Percentiles rank a stretch among this genome's conserved stretches.
These are phyloP conservation scores for Tenodera sinensis DNA, from an alignment of 2,888 invertebrate species.

Conservation along the genomic window DNA sequence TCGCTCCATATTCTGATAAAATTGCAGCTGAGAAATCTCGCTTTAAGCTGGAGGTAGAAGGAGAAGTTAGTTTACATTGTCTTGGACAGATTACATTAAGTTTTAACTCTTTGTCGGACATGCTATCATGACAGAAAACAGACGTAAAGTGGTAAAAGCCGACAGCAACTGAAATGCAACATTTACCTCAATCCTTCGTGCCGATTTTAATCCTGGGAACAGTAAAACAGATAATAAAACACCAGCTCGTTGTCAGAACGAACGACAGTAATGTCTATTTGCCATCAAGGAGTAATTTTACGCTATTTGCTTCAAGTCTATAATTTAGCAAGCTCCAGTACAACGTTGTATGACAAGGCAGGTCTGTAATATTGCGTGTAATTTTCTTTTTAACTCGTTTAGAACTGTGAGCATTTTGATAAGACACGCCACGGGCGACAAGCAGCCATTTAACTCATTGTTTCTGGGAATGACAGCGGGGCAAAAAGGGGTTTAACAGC, in stretches of 20 bases:
- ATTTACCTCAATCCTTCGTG: not conserved
- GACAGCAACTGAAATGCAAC: no score
- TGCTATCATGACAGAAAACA: not conserved
- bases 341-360: not conserved
- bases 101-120: not conserved
- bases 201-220: not conserved
- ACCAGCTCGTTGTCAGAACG: not conserved
- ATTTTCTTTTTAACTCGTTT: not conserved
- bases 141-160: not conserved
- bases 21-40: no score
- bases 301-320: not conserved
- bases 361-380: not conserved
- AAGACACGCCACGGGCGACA: not conserved
- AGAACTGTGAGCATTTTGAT: not conserved
- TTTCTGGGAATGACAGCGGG: no score
- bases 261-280: not conserved
- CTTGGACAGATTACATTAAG: not conserved
- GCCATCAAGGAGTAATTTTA: not conserved
- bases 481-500: no score
- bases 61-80: no score
- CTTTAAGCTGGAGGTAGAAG: no score
- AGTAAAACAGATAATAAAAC: not conserved
- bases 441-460: not conserved
- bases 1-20: no score
- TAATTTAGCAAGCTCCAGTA: not conserved